phyloP scores from a whole-genome alignment of 2,888 invertebrate species.

The Octodonta nipae region DNA sequence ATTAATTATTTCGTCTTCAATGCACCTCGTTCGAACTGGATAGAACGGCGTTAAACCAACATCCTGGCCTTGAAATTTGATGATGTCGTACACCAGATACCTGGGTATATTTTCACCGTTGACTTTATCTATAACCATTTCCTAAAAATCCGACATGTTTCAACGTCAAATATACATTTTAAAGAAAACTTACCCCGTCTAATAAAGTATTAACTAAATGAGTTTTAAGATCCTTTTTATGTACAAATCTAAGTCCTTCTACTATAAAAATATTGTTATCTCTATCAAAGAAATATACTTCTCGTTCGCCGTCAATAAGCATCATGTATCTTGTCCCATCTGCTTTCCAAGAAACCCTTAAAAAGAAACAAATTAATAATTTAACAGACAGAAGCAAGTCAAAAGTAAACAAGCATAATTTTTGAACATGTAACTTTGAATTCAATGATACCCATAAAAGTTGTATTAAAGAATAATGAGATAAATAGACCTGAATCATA shows the following conservation, averaged over 20 bases:
- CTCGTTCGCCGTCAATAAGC: constrained; percentile 73
- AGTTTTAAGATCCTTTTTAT: constrained; percentile 53
- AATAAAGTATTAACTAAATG: constrained; percentile 71
- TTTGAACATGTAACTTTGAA: not conserved
- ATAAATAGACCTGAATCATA: too few relatives aligned
- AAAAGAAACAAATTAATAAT: constrained; percentile 5
- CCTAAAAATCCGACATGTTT: constrained; percentile 41
- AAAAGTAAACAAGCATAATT: too few relatives aligned
- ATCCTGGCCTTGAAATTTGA: constrained; percentile 66
- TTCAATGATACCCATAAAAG: too few relatives aligned
- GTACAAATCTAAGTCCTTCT: constrained; percentile 64
- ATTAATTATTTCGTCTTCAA: constrained; percentile 58
- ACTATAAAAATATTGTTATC: constrained; percentile 87
- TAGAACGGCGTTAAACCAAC: constrained; percentile 65
- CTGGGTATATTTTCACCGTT: constrained; percentile 64
- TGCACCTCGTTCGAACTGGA: constrained; percentile 61
- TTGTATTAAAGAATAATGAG: too few relatives aligned
- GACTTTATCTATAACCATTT: constrained; percentile 89
- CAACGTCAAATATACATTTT: not conserved
- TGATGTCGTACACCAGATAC: constrained; percentile 88
- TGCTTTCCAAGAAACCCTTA: constrained; percentile 95
- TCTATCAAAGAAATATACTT: constrained; percentile 88
- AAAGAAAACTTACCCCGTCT: constrained; percentile 64
- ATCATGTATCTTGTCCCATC: constrained; percentile 97
- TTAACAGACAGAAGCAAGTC: not conserved